These are phyloP conservation scores for Henricia sp. DNA, from an alignment of 53 echinoderm and acorn worm species.

Conservation along the genomic window DNA sequence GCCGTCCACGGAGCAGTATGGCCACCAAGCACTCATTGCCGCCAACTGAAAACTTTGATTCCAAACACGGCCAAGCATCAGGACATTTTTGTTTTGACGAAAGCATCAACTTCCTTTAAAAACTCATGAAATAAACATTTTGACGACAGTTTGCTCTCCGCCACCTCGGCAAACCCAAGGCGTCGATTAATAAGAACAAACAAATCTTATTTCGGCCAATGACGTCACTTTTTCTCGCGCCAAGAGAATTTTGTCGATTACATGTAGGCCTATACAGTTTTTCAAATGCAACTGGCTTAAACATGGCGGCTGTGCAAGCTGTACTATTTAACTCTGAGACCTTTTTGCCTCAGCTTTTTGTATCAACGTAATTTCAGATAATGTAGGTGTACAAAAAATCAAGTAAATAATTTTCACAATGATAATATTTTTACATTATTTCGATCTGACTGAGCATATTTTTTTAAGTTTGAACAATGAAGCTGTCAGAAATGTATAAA, in stretches of 20 bases:
- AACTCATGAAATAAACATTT: slow-evolving; percentile 35
- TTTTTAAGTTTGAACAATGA: slow-evolving; percentile 52
- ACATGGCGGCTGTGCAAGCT: slow-evolving; percentile 26
- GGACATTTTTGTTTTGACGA: no score
- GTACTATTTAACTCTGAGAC: slow-evolving; percentile 36
- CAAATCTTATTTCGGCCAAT: slow-evolving; percentile 23
- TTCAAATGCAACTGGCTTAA: slow-evolving; percentile 56
- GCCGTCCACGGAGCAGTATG: slow-evolving; percentile 78
- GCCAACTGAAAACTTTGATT: slow-evolving; percentile 81
- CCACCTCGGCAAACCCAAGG: slow-evolving; percentile 39
- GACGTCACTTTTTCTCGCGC: slow-evolving; percentile 37
- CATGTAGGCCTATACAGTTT: slow-evolving; percentile 30
- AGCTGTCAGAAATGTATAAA: slow-evolving; percentile 1
- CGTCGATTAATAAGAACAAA: slow-evolving; percentile 22
- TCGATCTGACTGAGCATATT: slow-evolving; percentile 60
- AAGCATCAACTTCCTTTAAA: slow-evolving; percentile 39
- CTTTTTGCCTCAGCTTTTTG: slow-evolving; percentile 60
- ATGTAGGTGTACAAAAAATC: slow-evolving; percentile 56
- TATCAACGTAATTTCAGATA: slow-evolving; percentile 39
- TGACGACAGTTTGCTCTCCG: slow-evolving; percentile 21
- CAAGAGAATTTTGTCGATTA: slow-evolving; percentile 23
- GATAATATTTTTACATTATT: slow-evolving; percentile 66
- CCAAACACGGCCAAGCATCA: no score
- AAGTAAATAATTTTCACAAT: slow-evolving; percentile 64
- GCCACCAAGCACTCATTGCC: slow-evolving; percentile 85